Conservation (phyloP, 2,113 vertebrate species). For the Oreochromis niloticus region DNA sequence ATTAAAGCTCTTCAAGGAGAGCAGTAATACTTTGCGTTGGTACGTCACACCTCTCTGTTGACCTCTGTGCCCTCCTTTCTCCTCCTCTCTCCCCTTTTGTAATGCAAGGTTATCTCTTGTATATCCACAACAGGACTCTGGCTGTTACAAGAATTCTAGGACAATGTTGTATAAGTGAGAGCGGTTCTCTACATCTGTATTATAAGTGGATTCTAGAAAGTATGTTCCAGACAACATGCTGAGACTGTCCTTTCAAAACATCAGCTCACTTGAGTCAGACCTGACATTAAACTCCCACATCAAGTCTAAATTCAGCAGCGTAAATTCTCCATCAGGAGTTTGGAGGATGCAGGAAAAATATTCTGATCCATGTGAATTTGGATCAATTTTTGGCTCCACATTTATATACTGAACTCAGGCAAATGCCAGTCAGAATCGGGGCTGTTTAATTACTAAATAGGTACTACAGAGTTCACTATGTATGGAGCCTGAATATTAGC, state of each 20-base stretch:
- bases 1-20: neutral
- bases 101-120: constrained; percentile 20
- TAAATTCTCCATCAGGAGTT: neutral
- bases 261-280: neutral
- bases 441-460: neutral
- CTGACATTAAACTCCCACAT: constrained; percentile 9
- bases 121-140: neutral
- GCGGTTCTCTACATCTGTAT: neutral
- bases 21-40: neutral
- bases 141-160: neutral
- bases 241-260: constrained; percentile 1
- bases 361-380: neutral
- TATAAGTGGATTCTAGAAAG: neutral
- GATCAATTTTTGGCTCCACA: neutral
- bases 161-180: neutral
- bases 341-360: neutral
- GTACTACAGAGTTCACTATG: neutral
- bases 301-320: neutral
- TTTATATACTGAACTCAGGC: neutral
- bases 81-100: neutral
- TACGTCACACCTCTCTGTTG: neutral
- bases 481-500: neutral
- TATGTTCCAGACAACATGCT: constrained; percentile 3
- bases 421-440: rapidly evolving
- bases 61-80: neutral